Conservation (phyloP, 2,888 invertebrate species). For the Caenorhabditis wallacei region DNA sequence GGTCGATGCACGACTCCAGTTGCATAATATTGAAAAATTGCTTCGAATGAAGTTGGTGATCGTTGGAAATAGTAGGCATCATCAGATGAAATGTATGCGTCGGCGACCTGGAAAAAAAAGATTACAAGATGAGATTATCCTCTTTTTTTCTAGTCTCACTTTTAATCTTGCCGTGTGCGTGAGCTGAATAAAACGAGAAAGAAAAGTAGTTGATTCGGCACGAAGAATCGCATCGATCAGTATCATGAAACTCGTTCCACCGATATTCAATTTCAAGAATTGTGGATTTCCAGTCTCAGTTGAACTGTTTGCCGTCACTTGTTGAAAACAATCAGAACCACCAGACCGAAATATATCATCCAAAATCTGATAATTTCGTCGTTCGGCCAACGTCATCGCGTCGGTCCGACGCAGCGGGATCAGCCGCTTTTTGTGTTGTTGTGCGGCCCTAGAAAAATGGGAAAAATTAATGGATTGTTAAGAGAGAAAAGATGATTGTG, state of each 20-base stretch:
- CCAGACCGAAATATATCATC: slow-evolving; percentile 80
- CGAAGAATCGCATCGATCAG: slow-evolving; percentile 80
- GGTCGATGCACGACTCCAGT: slow-evolving; percentile 82
- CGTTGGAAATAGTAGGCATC: slow-evolving; percentile 82
- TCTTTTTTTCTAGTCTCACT: slow-evolving; percentile 59
- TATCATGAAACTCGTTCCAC: slow-evolving; percentile 79
- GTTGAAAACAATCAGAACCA: slow-evolving; percentile 76
- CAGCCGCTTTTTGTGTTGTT: slow-evolving; percentile 83
- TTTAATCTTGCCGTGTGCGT: slow-evolving; percentile 79
- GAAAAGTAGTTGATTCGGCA: slow-evolving; percentile 79
- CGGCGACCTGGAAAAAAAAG: slow-evolving; percentile 74
- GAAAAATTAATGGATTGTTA: slow-evolving; percentile 6
- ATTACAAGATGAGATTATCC: slow-evolving; percentile 40
- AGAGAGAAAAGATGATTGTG: slow-evolving; percentile 12
- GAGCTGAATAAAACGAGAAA: slow-evolving; percentile 81
- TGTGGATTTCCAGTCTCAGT: slow-evolving; percentile 74
- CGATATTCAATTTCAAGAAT: slow-evolving; percentile 81
- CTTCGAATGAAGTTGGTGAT: slow-evolving; percentile 80
- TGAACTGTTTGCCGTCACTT: slow-evolving; percentile 66
- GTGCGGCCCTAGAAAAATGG: slow-evolving; percentile 77
- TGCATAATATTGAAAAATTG: slow-evolving; percentile 82
- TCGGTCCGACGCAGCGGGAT: slow-evolving; percentile 82
- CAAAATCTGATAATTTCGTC: slow-evolving; percentile 76
- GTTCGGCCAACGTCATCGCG: slow-evolving; percentile 81
- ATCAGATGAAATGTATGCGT: slow-evolving; percentile 81